Conservation (phyloP, 2,113 vertebrate genomes). For the Menura novaehollandiae region DNA sequence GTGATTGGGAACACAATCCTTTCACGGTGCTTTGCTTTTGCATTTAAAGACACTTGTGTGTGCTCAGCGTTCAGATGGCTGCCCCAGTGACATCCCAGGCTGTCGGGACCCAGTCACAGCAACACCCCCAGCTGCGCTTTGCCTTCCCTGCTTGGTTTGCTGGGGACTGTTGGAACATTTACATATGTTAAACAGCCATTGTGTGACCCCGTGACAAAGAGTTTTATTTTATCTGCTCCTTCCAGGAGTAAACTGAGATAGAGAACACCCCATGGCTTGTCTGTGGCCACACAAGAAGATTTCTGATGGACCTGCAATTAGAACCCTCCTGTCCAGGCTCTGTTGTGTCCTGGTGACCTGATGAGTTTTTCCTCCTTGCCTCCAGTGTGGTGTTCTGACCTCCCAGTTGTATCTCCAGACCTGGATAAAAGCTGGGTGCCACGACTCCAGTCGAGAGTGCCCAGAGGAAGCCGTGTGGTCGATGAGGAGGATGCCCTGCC, state of each 20-base stretch:
- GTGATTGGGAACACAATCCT: not conserved
- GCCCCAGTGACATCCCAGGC: not conserved
- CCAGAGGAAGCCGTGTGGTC: not conserved
- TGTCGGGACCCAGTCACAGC: not conserved
- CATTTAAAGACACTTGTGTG: not conserved
- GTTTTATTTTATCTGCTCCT: conserved; percentile 8
- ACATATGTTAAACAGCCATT: conserved; percentile 32
- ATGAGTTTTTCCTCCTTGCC: not conserved
- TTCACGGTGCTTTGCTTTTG: not conserved
- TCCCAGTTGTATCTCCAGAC: not conserved
- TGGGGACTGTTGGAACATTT: not conserved
- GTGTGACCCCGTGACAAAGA: not conserved
- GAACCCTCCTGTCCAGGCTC: not conserved
- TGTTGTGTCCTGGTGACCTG: not conserved
- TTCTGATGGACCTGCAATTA: not conserved
- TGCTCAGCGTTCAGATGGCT: not conserved
- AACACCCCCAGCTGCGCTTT: not conserved
- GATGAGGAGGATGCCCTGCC: not conserved
- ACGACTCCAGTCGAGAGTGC: not conserved
- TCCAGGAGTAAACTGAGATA: not conserved
- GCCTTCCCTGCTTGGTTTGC: not conserved
- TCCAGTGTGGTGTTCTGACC: not conserved
- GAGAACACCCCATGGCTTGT: not conserved
- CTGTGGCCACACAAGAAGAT: conserved; percentile 29
- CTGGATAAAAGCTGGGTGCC: not conserved